Conservation (phyloP, 1,140 invertebrate genomes). For the Solenopsis fugax region DNA sequence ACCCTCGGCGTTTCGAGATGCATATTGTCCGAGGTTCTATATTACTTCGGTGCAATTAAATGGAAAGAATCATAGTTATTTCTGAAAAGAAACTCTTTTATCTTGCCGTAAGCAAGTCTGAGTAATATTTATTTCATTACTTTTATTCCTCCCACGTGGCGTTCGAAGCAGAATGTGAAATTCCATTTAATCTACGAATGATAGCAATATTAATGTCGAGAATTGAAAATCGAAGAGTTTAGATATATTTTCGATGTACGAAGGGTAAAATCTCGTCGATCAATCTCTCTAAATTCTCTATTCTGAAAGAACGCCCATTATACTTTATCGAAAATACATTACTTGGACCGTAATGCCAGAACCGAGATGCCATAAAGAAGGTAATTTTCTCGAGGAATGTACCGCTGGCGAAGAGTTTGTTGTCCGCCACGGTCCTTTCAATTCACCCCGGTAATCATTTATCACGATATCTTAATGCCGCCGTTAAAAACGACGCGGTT, state of each 20-base stretch:
- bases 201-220: not conserved
- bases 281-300: not conserved
- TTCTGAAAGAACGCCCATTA: not conserved
- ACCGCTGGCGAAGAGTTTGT: slow-evolving; percentile 23
- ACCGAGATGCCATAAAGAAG: slow-evolving; percentile 8
- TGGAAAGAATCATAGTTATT: not conserved
- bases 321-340: slow-evolving; percentile 16
- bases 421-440: not conserved
- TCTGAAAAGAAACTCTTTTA: not conserved
- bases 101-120: not conserved
- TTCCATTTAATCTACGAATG: not conserved
- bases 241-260: not conserved
- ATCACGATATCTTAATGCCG: slow-evolving; percentile 53
- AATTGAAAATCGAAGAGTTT: not conserved
- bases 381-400: slow-evolving; percentile 22
- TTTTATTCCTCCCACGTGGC: not conserved
- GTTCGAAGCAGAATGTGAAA: not conserved
- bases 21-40: not conserved
- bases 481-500: slow-evolving; percentile 42
- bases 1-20: not conserved
- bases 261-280: not conserved
- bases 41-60: not conserved
- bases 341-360: not conserved
- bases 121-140: not conserved
- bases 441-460: slow-evolving; percentile 45